Evolutionary conservation across 2,797 vertebrate genomes (phyloP), one percentile per base, ranked within the genome.

Genomic region (Chaetodon trifasciatus): DNA sequence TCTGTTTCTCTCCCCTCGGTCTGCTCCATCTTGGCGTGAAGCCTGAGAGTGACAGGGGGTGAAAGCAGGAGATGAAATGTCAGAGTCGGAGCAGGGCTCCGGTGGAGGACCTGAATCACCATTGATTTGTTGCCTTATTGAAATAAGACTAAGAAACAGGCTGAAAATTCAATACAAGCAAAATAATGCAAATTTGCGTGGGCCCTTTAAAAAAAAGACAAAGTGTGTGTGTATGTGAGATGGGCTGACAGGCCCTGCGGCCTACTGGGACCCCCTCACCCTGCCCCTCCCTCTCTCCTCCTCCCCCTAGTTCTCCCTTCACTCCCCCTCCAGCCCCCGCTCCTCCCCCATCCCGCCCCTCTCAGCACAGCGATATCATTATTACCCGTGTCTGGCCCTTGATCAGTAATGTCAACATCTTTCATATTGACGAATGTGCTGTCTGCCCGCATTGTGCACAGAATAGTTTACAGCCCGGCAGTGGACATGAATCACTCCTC

Each of bases 391-490:
- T 98, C 97, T 97, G 94, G 95, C 96, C 96, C 97, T 97, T 98
- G 98, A 99, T 99, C 98, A 97, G 97, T 97, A 96, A 94, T 94
- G 97, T 98, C 98, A 98, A 94, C 97, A 99, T 97, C 97, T 96
- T 97, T 99, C 98, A 99, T 97, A 96, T 97, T 99, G 98, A 99
- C 97, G 96, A 98, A 99, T 99, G 98, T 97, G 97, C 98, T 99
- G 98, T 99, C 98, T 95, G 92, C 96, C 97, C 90, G 91, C 96
- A 99, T 99, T 98, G 95, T 98, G 97, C 96, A 96, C 95, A 95
- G 96, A 99, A 99, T 98, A 97, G 97, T 98, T 99, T 99, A 99
- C 97, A 96, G 97, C 97, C 96, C 93, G 89, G 96, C 97, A 97
- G 95, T 97, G 97, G 97, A 99, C 97, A 99, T 98, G 98, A 99